Evolutionary conservation across 2,888 invertebrate genomes (phyloP).

Genomic region (Fragum sueziense): DNA sequence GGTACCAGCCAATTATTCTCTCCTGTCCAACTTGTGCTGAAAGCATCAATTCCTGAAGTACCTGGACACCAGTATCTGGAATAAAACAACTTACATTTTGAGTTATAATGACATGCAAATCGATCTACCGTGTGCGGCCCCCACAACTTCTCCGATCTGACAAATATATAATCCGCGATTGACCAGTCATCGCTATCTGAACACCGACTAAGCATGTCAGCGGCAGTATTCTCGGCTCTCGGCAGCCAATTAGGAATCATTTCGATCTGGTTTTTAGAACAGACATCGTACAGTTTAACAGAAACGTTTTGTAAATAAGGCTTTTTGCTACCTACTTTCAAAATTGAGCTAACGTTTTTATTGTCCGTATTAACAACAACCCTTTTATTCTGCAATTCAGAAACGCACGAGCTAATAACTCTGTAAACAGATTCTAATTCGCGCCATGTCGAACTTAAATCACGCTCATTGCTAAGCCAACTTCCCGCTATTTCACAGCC

Average conservation of each 20-base stretch:
- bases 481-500: background rate
- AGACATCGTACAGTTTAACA: background rate
- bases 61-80: background rate
- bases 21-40: background rate
- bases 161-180: background rate
- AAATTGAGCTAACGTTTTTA: background rate
- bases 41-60: background rate
- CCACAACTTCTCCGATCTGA: background rate
- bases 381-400: background rate
- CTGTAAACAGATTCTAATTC: background rate
- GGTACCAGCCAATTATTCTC: background rate
- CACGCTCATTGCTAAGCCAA: background rate
- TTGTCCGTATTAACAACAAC: background rate
- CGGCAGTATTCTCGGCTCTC: background rate
- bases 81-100: background rate
- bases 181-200: background rate
- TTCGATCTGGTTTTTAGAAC: background rate
- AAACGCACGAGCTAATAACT: background rate
- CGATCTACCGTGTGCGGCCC: background rate
- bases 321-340: conserved; percentile 7
- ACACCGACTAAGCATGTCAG: background rate
- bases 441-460: background rate
- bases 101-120: background rate
- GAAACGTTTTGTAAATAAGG: background rate
- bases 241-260: background rate